Evolutionary conservation across 2,888 invertebrate species (phyloP), one percentile per base, ranked within the genome.

Genomic region (Cheiracanthium punctorium): DNA sequence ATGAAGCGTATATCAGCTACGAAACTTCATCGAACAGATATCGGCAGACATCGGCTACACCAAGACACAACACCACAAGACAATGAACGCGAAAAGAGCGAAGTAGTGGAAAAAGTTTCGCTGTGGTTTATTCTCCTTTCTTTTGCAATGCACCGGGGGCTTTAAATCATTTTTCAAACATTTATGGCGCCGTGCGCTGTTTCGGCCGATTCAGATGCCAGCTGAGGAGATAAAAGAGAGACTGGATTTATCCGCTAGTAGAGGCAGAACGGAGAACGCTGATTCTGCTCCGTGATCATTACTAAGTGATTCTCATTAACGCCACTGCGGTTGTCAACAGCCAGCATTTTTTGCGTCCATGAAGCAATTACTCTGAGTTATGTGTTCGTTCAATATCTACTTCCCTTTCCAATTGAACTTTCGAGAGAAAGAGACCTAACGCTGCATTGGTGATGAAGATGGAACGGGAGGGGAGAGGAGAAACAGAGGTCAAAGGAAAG

Each of bases 151-250:
- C 70, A 29, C 41, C 32, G 29, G 14, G 30, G 82, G n/a, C 72
- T 28, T 43, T 82, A 82, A 82, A 82, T 82, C 76, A 82, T 65
- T 72, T 72, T 75, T 41, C 24, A n/a, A n/a, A 43, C 58, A 32
- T 82, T 82, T 77, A 82, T 52, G 76, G 64, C 37, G 69, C 29
- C 70, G 82, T 74, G 67, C 67, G 43, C 48, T 37, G 67, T 52
- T 41, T 67, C 24, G 37, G 41, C 0, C 12, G 29, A 28, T 67
- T 32, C 37, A 28, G 10, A 33, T 37, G 32, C 32, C 32, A 69
- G 30, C n/a, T 32, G 52, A 41, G 43, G 24, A 37, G 64, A 29
- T 33, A 24, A 20, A 33, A 43, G 48, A n/a, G 52, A 43, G 48
- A n/a, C 20, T 28, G 58, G 29, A 14, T 58, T 71, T 71, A 7